These are phyloP conservation scores for Melitaea athalia DNA, from an alignment of 2,888 invertebrate genomes.

Conservation along the genomic window DNA sequence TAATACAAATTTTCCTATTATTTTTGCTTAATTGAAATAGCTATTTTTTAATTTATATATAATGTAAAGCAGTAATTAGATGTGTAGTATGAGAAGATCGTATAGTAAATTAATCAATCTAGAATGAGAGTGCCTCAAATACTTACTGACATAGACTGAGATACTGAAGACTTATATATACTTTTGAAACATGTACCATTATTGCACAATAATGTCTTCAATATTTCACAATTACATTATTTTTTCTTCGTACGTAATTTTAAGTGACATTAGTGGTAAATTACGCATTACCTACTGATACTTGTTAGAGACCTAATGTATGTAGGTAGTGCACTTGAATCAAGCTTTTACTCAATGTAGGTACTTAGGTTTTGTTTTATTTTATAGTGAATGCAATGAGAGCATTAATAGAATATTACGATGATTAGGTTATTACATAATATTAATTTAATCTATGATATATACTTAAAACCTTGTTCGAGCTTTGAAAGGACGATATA, in stretches of 20 bases:
- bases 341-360: not conserved
- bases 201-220: not conserved
- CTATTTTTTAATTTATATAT: no score
- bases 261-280: constrained; percentile 9
- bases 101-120: no score
- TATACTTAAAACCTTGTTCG: no score
- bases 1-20: no score
- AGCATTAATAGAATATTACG: constrained; percentile 24
- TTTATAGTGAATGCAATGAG: constrained; percentile 11
- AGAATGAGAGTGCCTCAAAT: no score
- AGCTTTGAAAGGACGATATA: no score
- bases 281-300: no score
- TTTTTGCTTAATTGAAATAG: no score
- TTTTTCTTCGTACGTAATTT: not conserved
- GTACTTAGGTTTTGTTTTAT: constrained; percentile 13
- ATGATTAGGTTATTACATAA: constrained; percentile 1
- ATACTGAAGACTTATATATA: no score
- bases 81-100: no score
- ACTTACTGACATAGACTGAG: no score
- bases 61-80: no score
- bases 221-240: not conserved
- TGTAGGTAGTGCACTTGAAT: constrained; percentile 12
- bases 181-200: not conserved
- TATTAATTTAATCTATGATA: not conserved
- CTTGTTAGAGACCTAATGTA: constrained; percentile 14